Conservation (phyloP, 2,797 vertebrate species). For the Acridotheres tristis region DNA sequence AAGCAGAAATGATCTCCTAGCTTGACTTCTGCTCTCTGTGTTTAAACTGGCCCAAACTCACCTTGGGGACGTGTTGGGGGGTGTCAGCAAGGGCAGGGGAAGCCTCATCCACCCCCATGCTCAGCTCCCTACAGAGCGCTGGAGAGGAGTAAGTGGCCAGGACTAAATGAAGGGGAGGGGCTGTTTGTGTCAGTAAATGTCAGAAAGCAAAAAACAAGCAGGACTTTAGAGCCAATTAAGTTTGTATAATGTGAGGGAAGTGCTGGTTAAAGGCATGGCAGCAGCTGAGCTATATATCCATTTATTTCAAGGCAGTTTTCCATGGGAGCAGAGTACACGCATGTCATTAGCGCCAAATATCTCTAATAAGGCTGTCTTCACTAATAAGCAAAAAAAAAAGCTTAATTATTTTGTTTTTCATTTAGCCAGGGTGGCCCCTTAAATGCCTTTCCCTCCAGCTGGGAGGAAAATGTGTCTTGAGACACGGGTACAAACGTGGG, state of each 20-base stretch:
- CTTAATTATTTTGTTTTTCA: constrained; percentile 62
- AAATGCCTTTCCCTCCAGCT: not conserved
- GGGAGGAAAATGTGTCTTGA: constrained; percentile 16
- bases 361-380: constrained; percentile 61
- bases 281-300: constrained; percentile 40
- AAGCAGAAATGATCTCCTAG: not conserved
- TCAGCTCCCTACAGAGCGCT: not conserved
- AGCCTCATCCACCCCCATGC: not conserved
- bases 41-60: not conserved
- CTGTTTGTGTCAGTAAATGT: not conserved
- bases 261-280: constrained; percentile 41
- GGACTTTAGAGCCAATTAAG: not conserved
- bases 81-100: not conserved
- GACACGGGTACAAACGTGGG: not conserved
- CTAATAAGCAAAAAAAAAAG: constrained; percentile 56
- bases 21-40: not conserved
- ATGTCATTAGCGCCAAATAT: constrained; percentile 52
- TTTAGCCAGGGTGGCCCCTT: constrained; percentile 32
- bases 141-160: not conserved
- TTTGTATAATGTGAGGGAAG: not conserved
- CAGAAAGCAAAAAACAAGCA: not conserved
- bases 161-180: not conserved
- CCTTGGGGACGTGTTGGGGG: not conserved
- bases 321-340: constrained; percentile 18
- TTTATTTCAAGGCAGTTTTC: constrained; percentile 61